Evolutionary conservation across 1,140 invertebrate genomes (phyloP).

Genomic region (Contarinia nasturtii): DNA sequence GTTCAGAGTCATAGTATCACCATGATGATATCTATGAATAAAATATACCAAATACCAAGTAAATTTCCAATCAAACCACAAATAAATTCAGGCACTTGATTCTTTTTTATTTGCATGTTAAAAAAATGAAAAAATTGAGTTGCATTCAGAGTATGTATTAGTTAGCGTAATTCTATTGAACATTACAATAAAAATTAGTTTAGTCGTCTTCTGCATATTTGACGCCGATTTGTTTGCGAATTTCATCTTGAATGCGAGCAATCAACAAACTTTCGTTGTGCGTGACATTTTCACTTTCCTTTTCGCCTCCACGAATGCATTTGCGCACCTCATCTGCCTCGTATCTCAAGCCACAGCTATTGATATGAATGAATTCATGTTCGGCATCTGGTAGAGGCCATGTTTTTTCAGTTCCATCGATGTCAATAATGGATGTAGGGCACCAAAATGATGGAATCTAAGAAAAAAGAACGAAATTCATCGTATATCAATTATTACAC

Average conservation of each 20-base stretch:
- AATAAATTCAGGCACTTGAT: too few species aligned
- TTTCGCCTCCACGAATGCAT: constrained; percentile 37
- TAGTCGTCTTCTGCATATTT: constrained; percentile 26
- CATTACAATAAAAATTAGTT: background rate
- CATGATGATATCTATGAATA: too few species aligned
- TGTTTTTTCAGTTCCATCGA: constrained; percentile 21
- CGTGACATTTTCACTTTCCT: constrained; percentile 33
- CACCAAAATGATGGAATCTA: constrained; percentile 13
- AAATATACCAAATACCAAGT: too few species aligned
- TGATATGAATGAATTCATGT: constrained; percentile 31
- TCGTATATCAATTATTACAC: too few species aligned
- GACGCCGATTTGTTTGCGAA: constrained; percentile 38
- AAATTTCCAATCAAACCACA: too few species aligned
- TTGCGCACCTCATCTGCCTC: constrained; percentile 44
- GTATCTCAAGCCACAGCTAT: constrained; percentile 44
- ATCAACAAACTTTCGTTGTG: constrained; percentile 32
- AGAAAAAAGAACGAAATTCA: background rate
- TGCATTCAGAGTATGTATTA: too few species aligned
- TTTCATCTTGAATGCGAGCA: constrained; percentile 36
- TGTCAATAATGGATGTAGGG: constrained; percentile 14
- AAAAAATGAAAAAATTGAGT: too few species aligned
- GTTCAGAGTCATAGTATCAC: too few species aligned
- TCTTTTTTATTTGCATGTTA: too few species aligned
- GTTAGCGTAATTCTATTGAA: too few species aligned
- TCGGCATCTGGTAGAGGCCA: constrained; percentile 28